A percentile compares a stretch with the other conserved stretches of the same genome.
phyloP scores from a whole-genome alignment of 2,888 invertebrate genomes.

The Taphrorychus bicolor region DNA sequence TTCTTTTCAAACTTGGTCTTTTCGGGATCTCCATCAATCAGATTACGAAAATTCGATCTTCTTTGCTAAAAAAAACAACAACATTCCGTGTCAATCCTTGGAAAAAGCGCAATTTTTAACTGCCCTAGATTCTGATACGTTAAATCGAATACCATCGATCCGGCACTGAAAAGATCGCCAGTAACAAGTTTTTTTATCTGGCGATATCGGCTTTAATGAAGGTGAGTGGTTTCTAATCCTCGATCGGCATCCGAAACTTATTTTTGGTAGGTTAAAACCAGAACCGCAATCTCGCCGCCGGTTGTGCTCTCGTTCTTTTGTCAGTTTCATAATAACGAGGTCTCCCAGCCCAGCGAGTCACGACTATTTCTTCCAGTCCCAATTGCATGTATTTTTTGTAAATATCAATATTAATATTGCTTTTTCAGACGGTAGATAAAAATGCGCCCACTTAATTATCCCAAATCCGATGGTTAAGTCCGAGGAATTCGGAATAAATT shows the following conservation, averaged over 20 bases:
- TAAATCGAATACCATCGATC: neutral
- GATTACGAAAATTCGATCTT: neutral
- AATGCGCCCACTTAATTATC: slow-evolving; percentile 19
- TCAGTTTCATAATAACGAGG: neutral
- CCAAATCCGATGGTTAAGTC: slow-evolving; percentile 14
- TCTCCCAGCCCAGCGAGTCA: neutral
- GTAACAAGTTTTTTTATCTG: neutral
- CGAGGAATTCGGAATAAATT: slow-evolving; percentile 24
- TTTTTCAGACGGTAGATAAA: slow-evolving; percentile 14
- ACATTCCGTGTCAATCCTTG: neutral
- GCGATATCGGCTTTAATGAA: neutral
- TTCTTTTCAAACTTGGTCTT: too few species aligned
- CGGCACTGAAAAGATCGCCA: neutral
- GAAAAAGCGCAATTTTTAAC: neutral
- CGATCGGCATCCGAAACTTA: neutral
- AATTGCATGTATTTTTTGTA: too few species aligned
- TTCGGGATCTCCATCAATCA: too few species aligned
- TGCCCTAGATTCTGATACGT: neutral
- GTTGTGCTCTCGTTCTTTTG: neutral
- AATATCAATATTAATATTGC: neutral
- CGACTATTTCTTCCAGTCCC: too few species aligned
- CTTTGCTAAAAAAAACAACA: neutral
- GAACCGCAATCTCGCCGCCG: neutral
- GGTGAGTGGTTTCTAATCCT: neutral
- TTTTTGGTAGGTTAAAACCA: neutral